Conservation (phyloP, 2,888 invertebrate species). For the Volucella bombylans region DNA sequence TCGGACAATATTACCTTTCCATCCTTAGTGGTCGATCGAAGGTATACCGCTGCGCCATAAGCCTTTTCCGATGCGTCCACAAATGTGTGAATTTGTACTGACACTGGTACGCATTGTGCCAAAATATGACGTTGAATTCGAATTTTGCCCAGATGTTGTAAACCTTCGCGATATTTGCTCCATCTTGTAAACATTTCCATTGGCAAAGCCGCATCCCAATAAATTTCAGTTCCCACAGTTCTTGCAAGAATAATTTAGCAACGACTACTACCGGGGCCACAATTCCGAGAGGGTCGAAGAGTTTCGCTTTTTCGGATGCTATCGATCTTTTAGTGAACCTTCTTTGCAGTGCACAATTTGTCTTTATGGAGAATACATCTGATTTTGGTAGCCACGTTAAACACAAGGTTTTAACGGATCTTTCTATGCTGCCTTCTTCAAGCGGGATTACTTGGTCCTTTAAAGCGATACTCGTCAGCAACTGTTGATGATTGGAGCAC, state of each 20-base stretch:
- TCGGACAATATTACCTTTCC: too few species aligned
- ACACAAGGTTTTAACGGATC: constrained; percentile 34
- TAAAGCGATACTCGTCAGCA: constrained; percentile 20
- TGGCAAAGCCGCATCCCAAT: too few species aligned
- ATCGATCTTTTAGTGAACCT: constrained; percentile 26
- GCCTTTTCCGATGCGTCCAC: too few species aligned
- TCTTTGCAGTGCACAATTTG: constrained; percentile 3
- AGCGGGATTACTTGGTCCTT: constrained; percentile 29
- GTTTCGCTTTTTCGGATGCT: constrained; percentile 27
- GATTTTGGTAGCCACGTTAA: constrained; percentile 48
- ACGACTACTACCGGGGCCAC: background rate
- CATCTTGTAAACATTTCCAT: too few species aligned
- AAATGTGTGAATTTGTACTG: too few species aligned
- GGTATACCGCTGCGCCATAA: too few species aligned
- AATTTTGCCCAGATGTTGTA: too few species aligned
- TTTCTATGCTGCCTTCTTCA: constrained; percentile 13
- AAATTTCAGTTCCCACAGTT: background rate
- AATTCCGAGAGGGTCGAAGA: constrained; percentile 40
- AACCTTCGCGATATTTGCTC: too few species aligned
- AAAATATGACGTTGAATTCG: too few species aligned
- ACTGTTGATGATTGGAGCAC: constrained; percentile 35
- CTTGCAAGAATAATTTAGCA: too few species aligned
- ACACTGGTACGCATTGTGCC: too few species aligned
- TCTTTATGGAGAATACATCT: constrained; percentile 52
- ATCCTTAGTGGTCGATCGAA: too few species aligned